Base-by-base conservation (phyloP, 1,140 invertebrate genomes). In the Pseudomyrmex flavicornis region DNA sequence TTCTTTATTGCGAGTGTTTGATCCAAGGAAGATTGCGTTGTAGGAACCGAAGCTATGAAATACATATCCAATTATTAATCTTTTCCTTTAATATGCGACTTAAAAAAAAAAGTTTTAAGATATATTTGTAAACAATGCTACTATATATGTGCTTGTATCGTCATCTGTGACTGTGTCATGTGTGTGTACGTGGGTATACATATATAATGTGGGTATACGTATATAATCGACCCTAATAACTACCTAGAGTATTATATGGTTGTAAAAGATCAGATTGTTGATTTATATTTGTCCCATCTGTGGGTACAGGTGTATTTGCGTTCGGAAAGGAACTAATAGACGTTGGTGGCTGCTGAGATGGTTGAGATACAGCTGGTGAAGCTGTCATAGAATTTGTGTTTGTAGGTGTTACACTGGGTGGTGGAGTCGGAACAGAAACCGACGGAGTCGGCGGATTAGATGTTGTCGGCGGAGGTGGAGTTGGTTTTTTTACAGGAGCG, bases 211-310 rank as follows among this genome's bases (percentile, higher is more conserved):
- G 35, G 17, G 17, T 17, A 17, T 35, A 35, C 0, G 35, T 35
- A 35, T 35, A 52, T 61, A 61, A 61, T 61, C 10, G 9, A 26
- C 20, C 17, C 20, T 20, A 83, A 3, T 54, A 17, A 61, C 35
- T 92, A 94, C 93, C 93, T 93, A 94, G 65, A 91, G 93, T 86
- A 91, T 91, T 94, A 82, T 91, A 94, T 61, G 93, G 87, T 87
- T 94, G 93, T 79, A 94, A 88, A 82, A 94, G 91, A 82, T 94
- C 93, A 61, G 92, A 85, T 59, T 92, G 91, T 76, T 92, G 91
- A 68, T 82, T 90, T 77, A 92, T 89, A 13, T 86, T 73, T 48
- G 90, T 86, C 50, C 79, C 88, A n/a, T 92, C 93, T 22, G 87
- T 75, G 35, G 87, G n/a, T 54, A 89, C 88, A 26, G 91, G 84